Base-by-base conservation (phyloP, 1,140 invertebrate genomes). In the Drosophila guanche region DNA sequence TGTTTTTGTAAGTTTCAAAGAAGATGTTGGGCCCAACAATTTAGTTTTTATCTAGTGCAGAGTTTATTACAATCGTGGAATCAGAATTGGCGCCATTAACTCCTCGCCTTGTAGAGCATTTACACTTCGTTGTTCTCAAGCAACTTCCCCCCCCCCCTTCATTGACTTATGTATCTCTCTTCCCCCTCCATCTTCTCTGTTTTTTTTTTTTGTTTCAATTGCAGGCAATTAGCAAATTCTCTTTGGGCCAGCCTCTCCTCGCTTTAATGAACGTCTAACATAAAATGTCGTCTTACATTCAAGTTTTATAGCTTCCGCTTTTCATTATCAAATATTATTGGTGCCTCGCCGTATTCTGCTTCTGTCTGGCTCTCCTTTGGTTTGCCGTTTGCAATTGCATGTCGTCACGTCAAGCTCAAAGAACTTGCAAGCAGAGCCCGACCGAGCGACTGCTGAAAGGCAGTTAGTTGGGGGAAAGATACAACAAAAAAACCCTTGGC, bases 291-390 rank as follows among this genome's bases (percentile, higher is more conserved):
- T 60, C 72, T 72, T 65, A 50, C 59, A 61, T 68, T 66, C 33
- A 27, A 55, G 59, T 58, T 79, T 83, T 88, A 88, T 76, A 66
- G 83, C 79, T 88, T 88, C 83, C 83, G 83, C 83, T 88, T 88
- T 78, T 53, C 78, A 88, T 88, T 88, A 88, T 88, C 83, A 88
- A 88, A 88, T 88, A 86, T 88, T 86, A 88, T 86, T 88, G 78
- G 52, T 74, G 59, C 46, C 5, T 50, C 16, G 16, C 16, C 16
- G 60, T 60, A 67, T 50, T 56, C 43, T 62, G 48, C 23, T 37
- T 59, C 20, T 67, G 40, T 41, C 37, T 27, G 50, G 54, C 47
- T 20, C 25, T 45, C 41, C 45, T 41, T 52, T 33, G 22, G 29
- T 61, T n/a, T n/a, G n/a, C 16, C 16, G 42, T 52, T 62, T 76